Evolutionary conservation across 2,113 vertebrate species (phyloP).

Genomic region (Coptodon bakossiorum): DNA sequence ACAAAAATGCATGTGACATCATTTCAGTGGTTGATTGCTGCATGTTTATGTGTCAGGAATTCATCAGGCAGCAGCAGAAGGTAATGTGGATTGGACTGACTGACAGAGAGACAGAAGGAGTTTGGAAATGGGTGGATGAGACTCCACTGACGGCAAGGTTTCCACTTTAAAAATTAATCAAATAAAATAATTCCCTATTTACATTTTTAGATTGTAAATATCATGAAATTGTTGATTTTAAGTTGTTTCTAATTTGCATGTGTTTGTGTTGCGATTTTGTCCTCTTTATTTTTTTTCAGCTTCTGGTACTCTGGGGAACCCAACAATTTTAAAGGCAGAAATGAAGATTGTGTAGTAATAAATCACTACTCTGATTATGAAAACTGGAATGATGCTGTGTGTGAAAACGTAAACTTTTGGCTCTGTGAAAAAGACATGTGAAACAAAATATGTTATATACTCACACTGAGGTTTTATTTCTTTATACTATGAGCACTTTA

Average conservation of each 20-base stretch:
- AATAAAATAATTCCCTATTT: not conserved
- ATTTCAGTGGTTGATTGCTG: not conserved
- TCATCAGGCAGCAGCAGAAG: not conserved
- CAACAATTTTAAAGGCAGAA: not conserved
- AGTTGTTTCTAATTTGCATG: not conserved
- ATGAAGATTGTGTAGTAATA: not conserved
- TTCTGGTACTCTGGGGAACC: not conserved
- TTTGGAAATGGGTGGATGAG: constrained; percentile 10
- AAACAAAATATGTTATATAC: not conserved
- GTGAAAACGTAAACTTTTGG: not conserved
- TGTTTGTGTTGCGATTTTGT: not conserved
- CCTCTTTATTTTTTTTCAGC: not conserved
- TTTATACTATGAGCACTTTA: too few species aligned
- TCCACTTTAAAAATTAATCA: not conserved
- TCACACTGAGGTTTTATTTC: too few species aligned
- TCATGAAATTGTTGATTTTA: not conserved
- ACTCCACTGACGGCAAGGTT: not conserved
- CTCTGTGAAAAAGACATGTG: not conserved
- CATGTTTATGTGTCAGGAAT: not conserved
- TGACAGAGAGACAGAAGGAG: not conserved
- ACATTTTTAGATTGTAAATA: not conserved
- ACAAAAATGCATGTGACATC: not conserved
- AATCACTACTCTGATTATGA: not conserved
- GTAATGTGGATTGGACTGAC: not conserved
- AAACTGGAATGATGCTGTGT: not conserved